Percentiles rank a stretch among this genome's conserved stretches.
Conservation (phyloP, 2,113 vertebrate genomes). For the Chloropsis hardwickii region DNA sequence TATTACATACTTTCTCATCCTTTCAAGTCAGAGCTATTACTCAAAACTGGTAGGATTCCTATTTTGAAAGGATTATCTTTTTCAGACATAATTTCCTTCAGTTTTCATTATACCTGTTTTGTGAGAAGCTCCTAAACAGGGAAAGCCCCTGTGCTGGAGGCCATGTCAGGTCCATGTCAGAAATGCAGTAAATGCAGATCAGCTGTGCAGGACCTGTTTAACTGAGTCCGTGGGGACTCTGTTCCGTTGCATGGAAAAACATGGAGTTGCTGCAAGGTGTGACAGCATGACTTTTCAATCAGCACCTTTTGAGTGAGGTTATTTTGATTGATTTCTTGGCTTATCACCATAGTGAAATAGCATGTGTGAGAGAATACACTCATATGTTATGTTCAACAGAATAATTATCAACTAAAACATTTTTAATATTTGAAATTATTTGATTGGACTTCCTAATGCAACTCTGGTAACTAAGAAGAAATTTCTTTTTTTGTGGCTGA, state of each 20-base stretch:
- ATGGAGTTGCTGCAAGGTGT: neutral
- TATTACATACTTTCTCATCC: neutral
- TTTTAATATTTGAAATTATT: neutral
- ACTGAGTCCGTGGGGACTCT: neutral
- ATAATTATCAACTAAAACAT: neutral
- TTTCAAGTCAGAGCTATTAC: neutral
- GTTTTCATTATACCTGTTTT: neutral
- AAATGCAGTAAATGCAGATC: neutral
- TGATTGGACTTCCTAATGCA: neutral
- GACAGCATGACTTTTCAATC: neutral
- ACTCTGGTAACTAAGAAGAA: neutral
- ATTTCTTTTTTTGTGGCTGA: neutral
- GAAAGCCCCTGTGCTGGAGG: neutral
- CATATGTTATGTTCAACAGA: neutral
- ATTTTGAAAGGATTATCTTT: neutral
- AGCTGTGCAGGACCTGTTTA: neutral
- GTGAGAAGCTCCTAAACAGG: neutral
- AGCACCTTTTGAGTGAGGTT: neutral
- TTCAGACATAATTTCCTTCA: neutral
- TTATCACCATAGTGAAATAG: neutral
- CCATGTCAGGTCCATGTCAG: rapidly evolving
- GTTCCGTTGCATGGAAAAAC: neutral
- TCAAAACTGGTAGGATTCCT: neutral
- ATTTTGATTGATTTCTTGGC: neutral
- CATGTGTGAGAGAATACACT: neutral